Evolutionary conservation across 2,113 vertebrate genomes (phyloP), one percentile per base, ranked within the genome.

Genomic region (Marmota flaviventris): DNA sequence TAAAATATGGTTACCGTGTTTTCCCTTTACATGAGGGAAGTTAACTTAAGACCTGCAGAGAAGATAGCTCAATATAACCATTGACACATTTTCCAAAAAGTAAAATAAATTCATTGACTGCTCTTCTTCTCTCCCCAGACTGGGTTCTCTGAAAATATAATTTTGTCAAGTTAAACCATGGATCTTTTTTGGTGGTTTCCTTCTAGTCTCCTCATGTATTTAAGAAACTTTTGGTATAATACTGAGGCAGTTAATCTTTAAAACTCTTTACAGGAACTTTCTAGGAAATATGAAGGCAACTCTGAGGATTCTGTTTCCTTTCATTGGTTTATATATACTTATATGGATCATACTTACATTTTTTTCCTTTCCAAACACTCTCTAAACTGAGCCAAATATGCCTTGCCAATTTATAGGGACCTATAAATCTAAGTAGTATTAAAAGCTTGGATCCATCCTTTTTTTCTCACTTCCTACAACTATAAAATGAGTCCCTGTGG

Each of bases 231-330:
- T 88, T 92, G 34, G 56, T 93, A 20, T 32, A 96, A n/a, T 93
- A 27, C 75, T 79, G 37, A 77, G 39, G 63, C 51, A 73, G 53
- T 95, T 95, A 92, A 84, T 96, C 85, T 92, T 95, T 88, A 93
- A 97, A 95, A 86, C 51, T 63, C 58, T 70, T 95, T 56, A 34
- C 48, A 73, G 85, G 32, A 93, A 73, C 77, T 94, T 91, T 93
- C 91, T 94, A 93, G 91, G 94, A 95, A 97, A 69, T 85, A 67
- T 0, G 10, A 93, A 81, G 67, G 78, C 67, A 56, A 48, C 73
- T 96, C 3, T 48, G 8, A 61, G 75, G 95, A 61, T 85, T 51
- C 82, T 56, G 11, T 93, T 97, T 94, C 92, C 79, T 95, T 88
- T 58, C 58, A 67, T n/a, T 93, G 65, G n/a, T 88, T 97, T 88